A percentile compares a stretch with the other conserved stretches of the same genome.
Conservation (phyloP, 2,888 invertebrate genomes). For the Apamea crenata region DNA sequence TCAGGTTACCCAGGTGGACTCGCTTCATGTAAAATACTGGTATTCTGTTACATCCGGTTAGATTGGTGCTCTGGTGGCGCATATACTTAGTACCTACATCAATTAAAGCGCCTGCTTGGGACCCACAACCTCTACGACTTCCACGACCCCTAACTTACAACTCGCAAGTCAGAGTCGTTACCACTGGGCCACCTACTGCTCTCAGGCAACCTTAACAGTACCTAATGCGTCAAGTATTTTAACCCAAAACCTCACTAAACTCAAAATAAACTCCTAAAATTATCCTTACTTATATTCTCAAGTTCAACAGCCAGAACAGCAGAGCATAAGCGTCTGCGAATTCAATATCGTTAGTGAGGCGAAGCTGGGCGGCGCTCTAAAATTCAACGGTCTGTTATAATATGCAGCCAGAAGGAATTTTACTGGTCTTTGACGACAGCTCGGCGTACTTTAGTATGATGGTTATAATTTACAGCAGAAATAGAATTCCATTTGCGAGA, state of each 20-base stretch:
- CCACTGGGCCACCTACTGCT: not conserved
- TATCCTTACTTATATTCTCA: not conserved
- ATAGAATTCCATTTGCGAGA: slow-evolving; percentile 30
- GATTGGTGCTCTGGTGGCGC: not conserved
- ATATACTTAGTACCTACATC: not conserved
- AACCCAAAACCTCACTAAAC: not conserved
- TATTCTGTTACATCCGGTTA: not conserved
- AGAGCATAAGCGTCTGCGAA: slow-evolving; percentile 17
- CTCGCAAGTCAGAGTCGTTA: not conserved
- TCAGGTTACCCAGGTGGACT: not conserved
- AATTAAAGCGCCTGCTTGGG: not conserved
- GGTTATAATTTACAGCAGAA: slow-evolving; percentile 39
- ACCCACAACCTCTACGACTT: not conserved
- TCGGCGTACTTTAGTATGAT: slow-evolving; percentile 24
- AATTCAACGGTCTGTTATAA: slow-evolving; percentile 51
- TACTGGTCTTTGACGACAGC: slow-evolving; percentile 37
- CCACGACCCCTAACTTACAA: too few species aligned
- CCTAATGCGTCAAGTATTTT: not conserved
- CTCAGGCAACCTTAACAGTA: not conserved
- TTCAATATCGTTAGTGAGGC: slow-evolving; percentile 35
- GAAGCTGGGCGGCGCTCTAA: slow-evolving; percentile 24
- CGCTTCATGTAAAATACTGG: not conserved
- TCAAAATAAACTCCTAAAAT: slow-evolving; percentile 4
- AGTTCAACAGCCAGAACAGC: slow-evolving; percentile 18
- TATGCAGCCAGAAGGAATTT: slow-evolving; percentile 48